Percentiles rank a stretch among this genome's conserved stretches.
phyloP scores from a whole-genome alignment of 2,888 invertebrate species.

The Limenitis arthemis region DNA sequence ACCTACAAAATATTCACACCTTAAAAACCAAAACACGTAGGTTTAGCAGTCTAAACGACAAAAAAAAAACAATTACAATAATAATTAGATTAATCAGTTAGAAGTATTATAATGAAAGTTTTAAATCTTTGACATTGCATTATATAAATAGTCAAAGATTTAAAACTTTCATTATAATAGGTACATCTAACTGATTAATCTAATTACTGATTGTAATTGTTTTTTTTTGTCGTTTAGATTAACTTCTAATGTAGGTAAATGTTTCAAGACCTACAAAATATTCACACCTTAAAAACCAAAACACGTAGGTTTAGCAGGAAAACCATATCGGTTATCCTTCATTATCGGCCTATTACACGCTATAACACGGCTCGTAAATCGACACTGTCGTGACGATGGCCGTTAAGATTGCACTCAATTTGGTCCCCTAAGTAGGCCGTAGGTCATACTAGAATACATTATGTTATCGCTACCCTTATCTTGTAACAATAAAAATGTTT shows the following conservation, averaged over 20 bases:
- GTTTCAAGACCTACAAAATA: background rate
- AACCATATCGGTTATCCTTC: conserved; percentile 11
- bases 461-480: conserved; percentile 8
- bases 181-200: too few species aligned
- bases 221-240: too few species aligned
- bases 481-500: background rate
- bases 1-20: background rate
- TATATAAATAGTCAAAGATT: too few species aligned
- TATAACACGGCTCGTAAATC: conserved; percentile 18
- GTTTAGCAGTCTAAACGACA: too few species aligned
- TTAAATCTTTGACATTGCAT: too few species aligned
- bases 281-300: background rate
- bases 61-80: too few species aligned
- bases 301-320: conserved; percentile 3
- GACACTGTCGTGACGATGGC: conserved; percentile 24
- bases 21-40: background rate
- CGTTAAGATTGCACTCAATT: conserved; percentile 26
- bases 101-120: too few species aligned
- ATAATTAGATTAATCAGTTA: too few species aligned
- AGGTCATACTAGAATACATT: conserved; percentile 10
- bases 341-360: conserved; percentile 21
- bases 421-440: conserved; percentile 25
- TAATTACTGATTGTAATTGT: too few species aligned
- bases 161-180: too few species aligned
- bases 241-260: background rate